Base-by-base conservation (phyloP, 2,113 vertebrate species). In the Campylorhamphus procurvoides region DNA sequence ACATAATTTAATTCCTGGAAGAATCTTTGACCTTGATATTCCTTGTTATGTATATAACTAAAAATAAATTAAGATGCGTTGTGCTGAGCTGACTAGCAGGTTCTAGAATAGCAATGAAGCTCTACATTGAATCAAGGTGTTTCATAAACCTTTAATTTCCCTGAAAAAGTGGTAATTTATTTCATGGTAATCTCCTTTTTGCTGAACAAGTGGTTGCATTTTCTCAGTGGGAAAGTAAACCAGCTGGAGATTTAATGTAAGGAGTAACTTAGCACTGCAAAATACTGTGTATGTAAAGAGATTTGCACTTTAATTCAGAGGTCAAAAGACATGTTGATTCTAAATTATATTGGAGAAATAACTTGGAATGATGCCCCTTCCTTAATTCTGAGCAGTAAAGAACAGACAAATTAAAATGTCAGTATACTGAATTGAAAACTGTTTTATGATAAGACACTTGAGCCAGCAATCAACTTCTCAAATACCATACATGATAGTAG, bases 181-280 rank as follows among this genome's bases (percentile, higher is more conserved):
- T 92, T 96, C 73, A 77, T 2, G 10, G 58, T 90, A 87, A 86
- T 92, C 85, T 96, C 75, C 64, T 86, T 96, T 96, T 91, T 97
- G 95, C 96, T 97, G 94, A 97, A 93, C 75, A 95, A 96, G 90
- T 92, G 73, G 60, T 89, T 97, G 62, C 59, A 63, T 94, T 95
- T 96, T 92, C 94, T 96, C 78, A 88, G 74, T 80, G 47, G 95
- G 68, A 96, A 95, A 93, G 93, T 95, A 96, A 97, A 96, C 79
- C 95, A 95, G 89, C 72, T 95, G 94, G 75, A 89, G 75, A 88
- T 87, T 95, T 95, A 92, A 96, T 93, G 91, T 83, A 59, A 81
- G 40, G 37, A 93, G 83, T 93, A 97, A 91, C 72, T 91, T 81
- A 90, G 68, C 78, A 62, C 27, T 88, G 71, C 46, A 96, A 93